Base-by-base conservation (phyloP, 1,140 invertebrate genomes). In the Ostrea denselamellosa region DNA sequence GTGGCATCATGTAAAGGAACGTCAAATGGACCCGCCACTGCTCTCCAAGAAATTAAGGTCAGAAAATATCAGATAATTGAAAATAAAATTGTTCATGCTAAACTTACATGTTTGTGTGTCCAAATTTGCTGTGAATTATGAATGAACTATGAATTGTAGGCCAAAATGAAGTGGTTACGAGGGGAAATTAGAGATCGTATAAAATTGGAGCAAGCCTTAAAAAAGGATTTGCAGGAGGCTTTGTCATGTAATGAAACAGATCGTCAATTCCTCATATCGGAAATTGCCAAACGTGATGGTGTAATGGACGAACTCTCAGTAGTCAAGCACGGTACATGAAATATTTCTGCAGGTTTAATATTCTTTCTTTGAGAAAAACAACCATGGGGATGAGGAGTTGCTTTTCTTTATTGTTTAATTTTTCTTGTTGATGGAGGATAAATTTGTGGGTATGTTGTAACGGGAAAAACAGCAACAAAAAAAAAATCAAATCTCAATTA, bases 161-260 rank as follows among this genome's bases (percentile, higher is more conserved):
- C 91, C 87, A 94, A 94, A 86, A 89, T 94, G 88, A 93, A 94
- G 52, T 94, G 93, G 93, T 86, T 94, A 84, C 85, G 91, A 81
- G 85, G 71, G 22, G 92, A 94, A 84, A 25, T 94, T 9, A 62
- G 91, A 58, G 91, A 92, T 7, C 88, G 91, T 17, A 90, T 92
- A 19, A 90, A 90, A 34, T 68, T 90, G 83, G 93, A 94, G 86
- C 90, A 92, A 19, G 90, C 90, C 19, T 85, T 94, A 34, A 90
- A 91, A 10, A 89, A 91, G 58, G 93, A 93, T 83, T 90, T 94
- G 56, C 88, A 91, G 17, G 92, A 94, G 28, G 92, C 92, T 17
- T 90, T 94, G 17, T 91, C 90, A 2, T 90, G 89, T 51, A 92
- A 88, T 81, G 93, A 94, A 82, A 83, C 87, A 77, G 93, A 94